Evolutionary conservation across 1,140 invertebrate genomes (phyloP), one percentile per base, ranked within the genome.

Genomic region (Charaxes varanes): DNA sequence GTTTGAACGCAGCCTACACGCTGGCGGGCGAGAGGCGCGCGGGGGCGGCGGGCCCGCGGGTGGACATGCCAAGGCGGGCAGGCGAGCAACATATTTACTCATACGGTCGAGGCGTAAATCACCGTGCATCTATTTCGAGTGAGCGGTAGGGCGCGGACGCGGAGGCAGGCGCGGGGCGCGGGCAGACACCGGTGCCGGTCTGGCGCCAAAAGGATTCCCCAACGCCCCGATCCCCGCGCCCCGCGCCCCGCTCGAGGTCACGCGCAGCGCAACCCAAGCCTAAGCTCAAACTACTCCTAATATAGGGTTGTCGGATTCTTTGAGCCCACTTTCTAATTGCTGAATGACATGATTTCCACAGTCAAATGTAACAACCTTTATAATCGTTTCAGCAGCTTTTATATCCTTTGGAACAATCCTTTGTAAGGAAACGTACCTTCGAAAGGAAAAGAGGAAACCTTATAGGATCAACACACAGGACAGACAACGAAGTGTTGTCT

Each of bases 171-270:
- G 62, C 54, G 67, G 68, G 64, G 65, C 53, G 66, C 68, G 64
- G 59, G 65, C 67, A 80, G 77, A 80, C 77, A 66, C 59, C 62
- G 66, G 48, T 73, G 78, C 61, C 78, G 70, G 81, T 82, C 81
- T 84, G 81, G 81, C 81, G 81, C 81, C 81, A 84, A 68, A 77
- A 83, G 81, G 81, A 84, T 83, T 84, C 81, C 81, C 81, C 81
- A 81, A 71, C 77, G 69, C 74, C 67, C 68, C 70, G 56, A 68
- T 45, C 73, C 45, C 59, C 63, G 45, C 65, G 53, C 50, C 16
- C 34, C 50, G 22, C 22, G n/a, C 23, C 28, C 53, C 47, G 41
- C 43, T 55, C 69, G 66, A 68, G 66, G 66, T 71, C 68, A 61
- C 67, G 59, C 59, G 62, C 66, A 60, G 66, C 66, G 61, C 51